phyloP scores from a whole-genome alignment of 2,888 invertebrate species.

The Tenthredo mesomela region DNA sequence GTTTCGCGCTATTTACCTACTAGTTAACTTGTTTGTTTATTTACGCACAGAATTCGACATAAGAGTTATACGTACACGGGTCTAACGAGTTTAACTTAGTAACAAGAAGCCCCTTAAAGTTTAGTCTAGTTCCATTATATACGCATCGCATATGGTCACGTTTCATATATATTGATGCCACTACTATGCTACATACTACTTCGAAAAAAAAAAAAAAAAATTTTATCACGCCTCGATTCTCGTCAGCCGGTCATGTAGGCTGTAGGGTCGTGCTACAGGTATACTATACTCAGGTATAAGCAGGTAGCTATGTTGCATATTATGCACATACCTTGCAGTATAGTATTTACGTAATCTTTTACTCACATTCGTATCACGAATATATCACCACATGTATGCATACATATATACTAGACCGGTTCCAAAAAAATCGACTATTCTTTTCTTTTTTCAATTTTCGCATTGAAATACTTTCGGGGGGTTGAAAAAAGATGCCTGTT shows the following conservation, averaged over 20 bases:
- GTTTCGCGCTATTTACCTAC: background rate
- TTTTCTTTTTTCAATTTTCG: too few relatives aligned
- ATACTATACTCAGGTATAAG: background rate
- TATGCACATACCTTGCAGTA: background rate
- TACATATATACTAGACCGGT: too few relatives aligned
- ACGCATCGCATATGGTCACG: background rate
- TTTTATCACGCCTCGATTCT: constrained; percentile 19
- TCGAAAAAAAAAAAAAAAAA: background rate
- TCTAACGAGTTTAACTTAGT: background rate
- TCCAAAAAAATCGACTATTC: too few relatives aligned
- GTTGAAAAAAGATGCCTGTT: too few relatives aligned
- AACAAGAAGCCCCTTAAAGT: constrained; percentile 4
- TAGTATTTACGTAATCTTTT: background rate
- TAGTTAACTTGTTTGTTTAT: background rate
- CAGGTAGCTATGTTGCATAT: background rate
- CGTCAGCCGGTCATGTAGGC: constrained; percentile 25
- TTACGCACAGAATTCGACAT: background rate
- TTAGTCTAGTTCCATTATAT: background rate
- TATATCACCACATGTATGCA: background rate
- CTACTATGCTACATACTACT: background rate
- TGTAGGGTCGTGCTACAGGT: background rate
- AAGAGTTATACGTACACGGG: background rate
- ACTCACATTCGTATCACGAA: background rate
- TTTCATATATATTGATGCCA: constrained; percentile 21
- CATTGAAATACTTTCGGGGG: too few relatives aligned